Evolutionary conservation across 2,797 vertebrate genomes (phyloP).

Genomic region (Natrix natrix): DNA sequence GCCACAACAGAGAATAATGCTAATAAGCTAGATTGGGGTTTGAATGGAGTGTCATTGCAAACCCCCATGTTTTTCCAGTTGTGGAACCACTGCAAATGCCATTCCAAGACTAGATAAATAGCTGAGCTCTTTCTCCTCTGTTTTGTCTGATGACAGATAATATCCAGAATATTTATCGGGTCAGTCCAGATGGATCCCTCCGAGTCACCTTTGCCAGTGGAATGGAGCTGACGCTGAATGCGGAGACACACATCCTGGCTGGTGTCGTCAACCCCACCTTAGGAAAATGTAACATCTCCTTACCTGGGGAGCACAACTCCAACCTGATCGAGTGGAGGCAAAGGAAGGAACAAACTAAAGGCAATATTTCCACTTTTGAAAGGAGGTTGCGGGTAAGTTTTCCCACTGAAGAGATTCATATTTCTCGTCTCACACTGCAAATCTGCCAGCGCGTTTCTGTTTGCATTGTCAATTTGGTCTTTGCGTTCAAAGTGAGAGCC

Average conservation of each 20-base stretch:
- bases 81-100: neutral
- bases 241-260: slow-evolving; percentile 87
- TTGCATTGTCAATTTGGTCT: neutral
- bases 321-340: slow-evolving; percentile 98
- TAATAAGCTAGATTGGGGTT: slow-evolving; percentile 22
- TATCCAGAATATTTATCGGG: slow-evolving; percentile 85
- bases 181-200: slow-evolving; percentile 92
- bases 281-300: slow-evolving; percentile 96
- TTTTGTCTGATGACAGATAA: slow-evolving; percentile 72
- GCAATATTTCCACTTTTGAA: slow-evolving; percentile 92
- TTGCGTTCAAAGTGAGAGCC: neutral
- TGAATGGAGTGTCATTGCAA: slow-evolving; percentile 11
- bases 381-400: slow-evolving; percentile 90
- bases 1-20: neutral
- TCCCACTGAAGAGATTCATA: slow-evolving; percentile 28
- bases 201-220: slow-evolving; percentile 91
- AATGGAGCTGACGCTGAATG: slow-evolving; percentile 93
- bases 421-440: neutral
- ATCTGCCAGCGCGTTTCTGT: neutral
- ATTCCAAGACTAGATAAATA: neutral
- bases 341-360: slow-evolving; percentile 93
- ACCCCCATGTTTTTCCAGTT: neutral
- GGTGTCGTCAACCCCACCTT: slow-evolving; percentile 91
- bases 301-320: slow-evolving; percentile 92
- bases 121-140: slow-evolving; percentile 31